These are phyloP conservation scores for Dendrocincla fuliginosa DNA, from an alignment of 2,797 vertebrate species.

Conservation along the genomic window DNA sequence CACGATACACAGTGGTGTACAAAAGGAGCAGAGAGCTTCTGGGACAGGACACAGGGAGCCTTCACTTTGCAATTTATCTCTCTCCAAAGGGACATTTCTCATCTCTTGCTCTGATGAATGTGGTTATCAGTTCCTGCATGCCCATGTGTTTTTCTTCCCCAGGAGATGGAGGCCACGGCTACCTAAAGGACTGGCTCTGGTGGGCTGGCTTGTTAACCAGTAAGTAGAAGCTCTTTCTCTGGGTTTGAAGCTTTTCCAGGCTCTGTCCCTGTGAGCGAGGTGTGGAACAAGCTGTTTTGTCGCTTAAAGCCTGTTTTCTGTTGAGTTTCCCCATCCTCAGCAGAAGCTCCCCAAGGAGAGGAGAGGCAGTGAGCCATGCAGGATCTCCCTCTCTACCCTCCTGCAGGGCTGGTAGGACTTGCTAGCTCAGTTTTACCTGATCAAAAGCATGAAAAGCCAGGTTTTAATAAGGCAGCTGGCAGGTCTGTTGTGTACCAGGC, in stretches of 20 bases:
- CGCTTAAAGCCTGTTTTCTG: background rate
- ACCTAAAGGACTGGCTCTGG: slow-evolving; percentile 94
- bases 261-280: background rate
- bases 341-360: background rate
- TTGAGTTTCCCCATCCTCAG: background rate
- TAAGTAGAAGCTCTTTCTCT: slow-evolving; percentile 73
- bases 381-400: background rate
- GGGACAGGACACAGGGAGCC: rapidly evolving
- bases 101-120: background rate
- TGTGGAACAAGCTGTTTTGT: rapidly evolving
- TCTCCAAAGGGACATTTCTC: background rate
- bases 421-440: background rate
- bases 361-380: rapidly evolving
- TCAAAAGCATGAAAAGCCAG: background rate
- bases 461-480: background rate
- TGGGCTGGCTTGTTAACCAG: slow-evolving; percentile 95
- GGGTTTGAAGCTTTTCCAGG: background rate
- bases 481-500: background rate
- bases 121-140: background rate
- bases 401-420: background rate
- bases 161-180: slow-evolving; percentile 94
- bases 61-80: background rate
- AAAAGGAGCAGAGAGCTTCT: background rate
- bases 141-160: slow-evolving; percentile 8
- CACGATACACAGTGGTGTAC: rapidly evolving